Evolutionary conservation across 2,113 vertebrate genomes (phyloP).

Genomic region (Nycticorax nycticorax): DNA sequence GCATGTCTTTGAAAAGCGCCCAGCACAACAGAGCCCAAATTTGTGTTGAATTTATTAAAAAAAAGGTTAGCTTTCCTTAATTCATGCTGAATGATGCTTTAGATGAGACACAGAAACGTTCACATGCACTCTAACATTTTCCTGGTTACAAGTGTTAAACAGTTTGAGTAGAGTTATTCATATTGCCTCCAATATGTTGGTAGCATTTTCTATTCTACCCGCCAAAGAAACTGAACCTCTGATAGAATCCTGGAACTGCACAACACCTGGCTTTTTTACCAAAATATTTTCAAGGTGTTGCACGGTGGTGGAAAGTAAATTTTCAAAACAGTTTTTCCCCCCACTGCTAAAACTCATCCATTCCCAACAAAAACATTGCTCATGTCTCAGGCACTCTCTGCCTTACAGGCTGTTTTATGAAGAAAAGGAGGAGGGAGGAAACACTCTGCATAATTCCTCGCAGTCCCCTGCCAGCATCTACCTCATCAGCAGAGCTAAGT

Average conservation of each 20-base stretch:
- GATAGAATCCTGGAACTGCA: slow-evolving; percentile 33
- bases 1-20: not conserved
- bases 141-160: not conserved
- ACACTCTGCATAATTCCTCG: not conserved
- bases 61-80: not conserved
- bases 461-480: slow-evolving; percentile 1
- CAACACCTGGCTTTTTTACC: not conserved
- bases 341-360: slow-evolving; percentile 4
- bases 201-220: not conserved
- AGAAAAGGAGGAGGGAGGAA: not conserved
- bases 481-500: slow-evolving; percentile 19
- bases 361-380: slow-evolving; percentile 52
- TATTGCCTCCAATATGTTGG: not conserved
- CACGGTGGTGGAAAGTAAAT: slow-evolving; percentile 22
- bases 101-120: not conserved
- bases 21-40: not conserved
- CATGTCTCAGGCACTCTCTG: slow-evolving; percentile 36
- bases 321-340: slow-evolving; percentile 22
- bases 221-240: not conserved
- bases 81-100: not conserved
- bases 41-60: not conserved
- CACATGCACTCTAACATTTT: not conserved
- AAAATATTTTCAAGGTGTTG: slow-evolving; percentile 57
- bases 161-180: not conserved
- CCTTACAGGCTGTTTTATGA: slow-evolving; percentile 16